Conservation (phyloP, 2,113 vertebrate genomes). For the Rafetus swinhoei region DNA sequence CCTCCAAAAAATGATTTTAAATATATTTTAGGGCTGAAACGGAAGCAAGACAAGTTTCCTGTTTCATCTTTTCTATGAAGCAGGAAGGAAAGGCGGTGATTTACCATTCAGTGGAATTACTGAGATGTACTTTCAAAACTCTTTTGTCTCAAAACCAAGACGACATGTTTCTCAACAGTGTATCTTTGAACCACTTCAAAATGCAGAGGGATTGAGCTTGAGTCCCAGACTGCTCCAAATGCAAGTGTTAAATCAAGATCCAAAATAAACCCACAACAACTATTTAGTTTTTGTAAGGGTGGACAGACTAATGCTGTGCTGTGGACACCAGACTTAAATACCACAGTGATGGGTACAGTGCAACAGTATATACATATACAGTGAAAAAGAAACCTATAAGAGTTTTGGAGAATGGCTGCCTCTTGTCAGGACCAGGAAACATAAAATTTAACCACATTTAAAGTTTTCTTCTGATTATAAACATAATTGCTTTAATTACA, state of each 20-base stretch:
- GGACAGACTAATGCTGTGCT: fast-evolving
- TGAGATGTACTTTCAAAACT: not conserved
- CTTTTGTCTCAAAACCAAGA: not conserved
- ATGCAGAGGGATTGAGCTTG: not conserved
- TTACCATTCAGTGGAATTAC: not conserved
- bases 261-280: not conserved
- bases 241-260: not conserved
- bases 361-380: not conserved
- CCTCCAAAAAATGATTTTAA: not conserved
- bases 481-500: not conserved
- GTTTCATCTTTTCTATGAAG: not conserved
- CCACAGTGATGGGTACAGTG: not conserved
- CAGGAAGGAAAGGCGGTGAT: not conserved
- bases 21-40: not conserved
- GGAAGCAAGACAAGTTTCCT: not conserved
- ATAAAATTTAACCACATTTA: not conserved
- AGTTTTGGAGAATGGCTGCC: not conserved
- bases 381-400: not conserved
- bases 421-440: no score
- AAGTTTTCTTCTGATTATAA: not conserved
- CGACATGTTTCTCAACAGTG: not conserved
- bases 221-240: not conserved
- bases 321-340: not conserved
- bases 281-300: fast-evolving
- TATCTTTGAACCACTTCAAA: not conserved